These are phyloP conservation scores for Malurus elegans DNA, from an alignment of 2,113 vertebrate genomes.

Conservation along the genomic window DNA sequence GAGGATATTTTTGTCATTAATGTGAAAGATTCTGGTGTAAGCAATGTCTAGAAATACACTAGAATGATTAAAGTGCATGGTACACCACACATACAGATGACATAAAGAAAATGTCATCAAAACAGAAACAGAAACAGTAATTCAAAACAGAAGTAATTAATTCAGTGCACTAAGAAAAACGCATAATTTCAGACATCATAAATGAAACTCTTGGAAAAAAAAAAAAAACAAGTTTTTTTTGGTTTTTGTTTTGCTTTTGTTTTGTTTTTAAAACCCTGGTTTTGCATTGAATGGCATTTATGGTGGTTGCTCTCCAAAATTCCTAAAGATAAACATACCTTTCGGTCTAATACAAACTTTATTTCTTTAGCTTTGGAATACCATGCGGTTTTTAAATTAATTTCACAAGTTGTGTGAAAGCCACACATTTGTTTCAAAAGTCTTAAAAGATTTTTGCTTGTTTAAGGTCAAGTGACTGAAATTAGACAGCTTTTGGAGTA, in stretches of 20 bases:
- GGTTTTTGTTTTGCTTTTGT: too few relatives aligned
- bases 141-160: background rate
- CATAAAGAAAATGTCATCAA: background rate
- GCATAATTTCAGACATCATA: background rate
- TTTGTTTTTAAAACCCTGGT: accelerated
- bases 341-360: background rate
- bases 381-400: background rate
- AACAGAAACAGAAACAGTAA: background rate
- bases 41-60: background rate
- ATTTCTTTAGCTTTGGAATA: background rate
- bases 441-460: background rate
- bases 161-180: background rate
- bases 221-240: background rate
- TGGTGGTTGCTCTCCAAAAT: background rate
- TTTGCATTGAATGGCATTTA: background rate
- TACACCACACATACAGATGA: background rate
- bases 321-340: background rate
- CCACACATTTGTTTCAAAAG: background rate
- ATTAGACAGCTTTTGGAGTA: background rate
- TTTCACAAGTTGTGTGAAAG: background rate
- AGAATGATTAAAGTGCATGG: background rate
- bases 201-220: background rate
- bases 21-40: background rate
- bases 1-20: background rate
- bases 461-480: background rate